These are phyloP conservation scores for Bhutanitis thaidina DNA, from an alignment of 2,888 invertebrate genomes.

Conservation along the genomic window DNA sequence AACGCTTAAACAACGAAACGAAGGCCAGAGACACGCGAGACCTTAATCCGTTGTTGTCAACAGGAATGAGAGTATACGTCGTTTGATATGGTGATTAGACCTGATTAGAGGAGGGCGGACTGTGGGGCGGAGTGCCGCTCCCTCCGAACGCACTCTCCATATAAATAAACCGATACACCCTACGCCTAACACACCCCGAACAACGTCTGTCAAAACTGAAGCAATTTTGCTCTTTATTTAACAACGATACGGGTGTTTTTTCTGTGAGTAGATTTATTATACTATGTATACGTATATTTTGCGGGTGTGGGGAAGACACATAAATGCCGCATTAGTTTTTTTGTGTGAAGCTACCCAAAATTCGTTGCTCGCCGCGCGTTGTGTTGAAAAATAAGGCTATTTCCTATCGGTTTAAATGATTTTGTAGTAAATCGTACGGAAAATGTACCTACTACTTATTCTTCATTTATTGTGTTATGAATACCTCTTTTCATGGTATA, in stretches of 20 bases:
- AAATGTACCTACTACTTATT: neutral
- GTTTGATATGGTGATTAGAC: slow-evolving; percentile 80
- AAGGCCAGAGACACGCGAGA: slow-evolving; percentile 24
- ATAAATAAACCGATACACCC: slow-evolving; percentile 75
- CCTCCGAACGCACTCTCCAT: slow-evolving; percentile 71
- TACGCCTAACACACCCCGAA: slow-evolving; percentile 41
- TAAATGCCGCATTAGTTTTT: slow-evolving; percentile 72
- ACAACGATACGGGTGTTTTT: slow-evolving; percentile 25
- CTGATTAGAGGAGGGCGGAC: slow-evolving; percentile 70
- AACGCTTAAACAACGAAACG: slow-evolving; percentile 4
- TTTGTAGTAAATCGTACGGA: slow-evolving; percentile 8
- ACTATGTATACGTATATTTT: slow-evolving; percentile 20
- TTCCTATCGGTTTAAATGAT: slow-evolving; percentile 53
- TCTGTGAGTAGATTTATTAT: slow-evolving; percentile 20
- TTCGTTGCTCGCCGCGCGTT: slow-evolving; percentile 56
- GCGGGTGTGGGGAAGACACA: slow-evolving; percentile 51
- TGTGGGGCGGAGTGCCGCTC: slow-evolving; percentile 39
- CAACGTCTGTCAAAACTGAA: slow-evolving; percentile 40
- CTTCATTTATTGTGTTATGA: too few relatives aligned
- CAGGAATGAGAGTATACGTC: slow-evolving; percentile 73
- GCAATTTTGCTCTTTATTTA: slow-evolving; percentile 23
- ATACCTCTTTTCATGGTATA: too few relatives aligned
- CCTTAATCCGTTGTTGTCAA: slow-evolving; percentile 73
- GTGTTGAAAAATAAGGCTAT: slow-evolving; percentile 69
- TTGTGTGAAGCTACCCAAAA: slow-evolving; percentile 57